phyloP scores from a whole-genome alignment of 2,113 vertebrate genomes.

The Apaloderma vittatum region DNA sequence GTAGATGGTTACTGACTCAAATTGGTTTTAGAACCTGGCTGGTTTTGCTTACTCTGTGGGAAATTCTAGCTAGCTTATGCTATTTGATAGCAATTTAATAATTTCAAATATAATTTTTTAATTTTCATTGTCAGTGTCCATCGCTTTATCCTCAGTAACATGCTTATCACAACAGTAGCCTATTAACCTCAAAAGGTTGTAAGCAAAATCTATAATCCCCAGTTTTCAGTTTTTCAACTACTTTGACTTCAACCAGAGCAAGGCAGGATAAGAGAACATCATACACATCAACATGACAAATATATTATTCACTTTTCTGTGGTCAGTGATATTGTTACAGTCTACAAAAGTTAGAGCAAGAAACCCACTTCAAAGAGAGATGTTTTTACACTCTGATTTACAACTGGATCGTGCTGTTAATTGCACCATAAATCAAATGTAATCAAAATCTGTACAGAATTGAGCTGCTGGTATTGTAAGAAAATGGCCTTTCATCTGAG shows the following conservation, averaged over 20 bases:
- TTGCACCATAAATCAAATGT: constrained; percentile 7
- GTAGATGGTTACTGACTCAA: background rate
- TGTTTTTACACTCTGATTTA: constrained; percentile 10
- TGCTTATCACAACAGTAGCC: background rate
- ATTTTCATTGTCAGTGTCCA: background rate
- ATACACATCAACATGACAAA: constrained; percentile 1
- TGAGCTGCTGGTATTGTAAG: background rate
- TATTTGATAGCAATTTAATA: background rate
- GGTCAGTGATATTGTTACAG: background rate
- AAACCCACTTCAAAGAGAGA: background rate
- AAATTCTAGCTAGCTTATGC: background rate
- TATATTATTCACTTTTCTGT: background rate
- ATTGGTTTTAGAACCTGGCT: background rate
- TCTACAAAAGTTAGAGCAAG: background rate
- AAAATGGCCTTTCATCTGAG: background rate
- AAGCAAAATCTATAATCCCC: background rate
- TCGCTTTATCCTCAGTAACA: background rate
- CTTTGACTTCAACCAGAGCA: constrained; percentile 23
- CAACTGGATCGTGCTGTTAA: constrained; percentile 4
- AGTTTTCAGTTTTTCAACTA: background rate
- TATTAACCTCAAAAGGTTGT: background rate
- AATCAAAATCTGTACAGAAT: background rate
- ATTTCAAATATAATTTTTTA: background rate
- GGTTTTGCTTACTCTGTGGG: background rate
- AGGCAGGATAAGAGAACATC: constrained; percentile 9